These are phyloP conservation scores for Psilopogon haemacephalus DNA, from an alignment of 2,113 vertebrate species.

Conservation along the genomic window DNA sequence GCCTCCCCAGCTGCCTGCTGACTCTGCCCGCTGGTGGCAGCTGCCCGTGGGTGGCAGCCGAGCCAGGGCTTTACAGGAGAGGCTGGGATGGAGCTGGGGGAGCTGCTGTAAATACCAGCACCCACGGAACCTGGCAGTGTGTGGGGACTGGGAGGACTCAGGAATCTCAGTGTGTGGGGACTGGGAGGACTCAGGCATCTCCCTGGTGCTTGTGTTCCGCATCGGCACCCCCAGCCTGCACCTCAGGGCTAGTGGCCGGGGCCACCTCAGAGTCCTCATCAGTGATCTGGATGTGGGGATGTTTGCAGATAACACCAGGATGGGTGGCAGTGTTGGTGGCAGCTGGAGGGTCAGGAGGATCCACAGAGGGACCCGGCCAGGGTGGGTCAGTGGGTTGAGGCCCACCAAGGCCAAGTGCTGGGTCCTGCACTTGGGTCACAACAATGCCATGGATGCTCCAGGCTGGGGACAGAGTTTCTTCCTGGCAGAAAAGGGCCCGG, in stretches of 20 bases:
- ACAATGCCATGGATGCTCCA: no score
- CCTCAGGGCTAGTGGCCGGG: not conserved
- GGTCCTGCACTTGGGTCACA: no score
- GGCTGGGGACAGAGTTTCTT: no score
- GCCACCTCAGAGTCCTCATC: not conserved
- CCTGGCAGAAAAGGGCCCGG: not conserved
- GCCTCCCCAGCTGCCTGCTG: not conserved
- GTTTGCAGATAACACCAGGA: not conserved
- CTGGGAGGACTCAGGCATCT: not conserved
- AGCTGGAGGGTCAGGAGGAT: not conserved
- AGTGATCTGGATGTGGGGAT: not conserved
- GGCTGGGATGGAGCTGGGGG: not conserved
- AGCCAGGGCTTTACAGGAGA: not conserved
- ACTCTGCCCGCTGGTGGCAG: not conserved
- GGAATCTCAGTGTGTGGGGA: not conserved
- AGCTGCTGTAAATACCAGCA: not conserved
- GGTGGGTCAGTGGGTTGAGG: no score
- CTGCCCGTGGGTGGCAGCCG: not conserved
- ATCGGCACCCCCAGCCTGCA: not conserved
- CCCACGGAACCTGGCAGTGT: not conserved
- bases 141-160: not conserved
- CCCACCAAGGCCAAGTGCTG: no score
- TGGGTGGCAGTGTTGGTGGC: not conserved
- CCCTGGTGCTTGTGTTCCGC: not conserved
- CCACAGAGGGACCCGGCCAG: no score